Evolutionary conservation across 2,888 invertebrate species (phyloP).

Genomic region (Priocnemis perturbator): DNA sequence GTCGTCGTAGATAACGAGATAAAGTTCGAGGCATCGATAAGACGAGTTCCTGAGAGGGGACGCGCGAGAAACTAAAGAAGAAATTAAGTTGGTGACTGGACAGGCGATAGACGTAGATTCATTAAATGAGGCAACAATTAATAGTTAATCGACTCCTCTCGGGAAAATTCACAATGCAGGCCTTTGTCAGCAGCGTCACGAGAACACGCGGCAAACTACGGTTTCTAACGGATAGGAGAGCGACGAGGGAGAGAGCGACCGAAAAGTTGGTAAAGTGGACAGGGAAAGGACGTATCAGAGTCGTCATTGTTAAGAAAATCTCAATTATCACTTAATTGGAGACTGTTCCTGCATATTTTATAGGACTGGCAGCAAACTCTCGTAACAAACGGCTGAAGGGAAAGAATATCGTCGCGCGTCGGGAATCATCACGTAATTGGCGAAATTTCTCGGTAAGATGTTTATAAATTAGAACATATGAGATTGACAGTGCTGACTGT

Average conservation of each 20-base stretch:
- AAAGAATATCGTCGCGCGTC: too few relatives aligned
- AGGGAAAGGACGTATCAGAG: constrained; percentile 25
- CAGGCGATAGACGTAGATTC: constrained; percentile 33
- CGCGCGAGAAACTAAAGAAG: not conserved
- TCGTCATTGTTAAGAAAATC: constrained; percentile 19
- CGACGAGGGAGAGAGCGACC: constrained; percentile 15
- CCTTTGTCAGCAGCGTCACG: not conserved
- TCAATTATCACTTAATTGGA: not conserved
- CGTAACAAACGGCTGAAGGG: constrained; percentile 12
- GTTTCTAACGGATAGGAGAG: constrained; percentile 1
- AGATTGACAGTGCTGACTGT: constrained; percentile 48
- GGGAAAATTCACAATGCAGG: constrained; percentile 15
- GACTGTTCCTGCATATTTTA: not conserved
- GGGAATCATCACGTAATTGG: too few relatives aligned
- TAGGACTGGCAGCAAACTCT: too few relatives aligned
- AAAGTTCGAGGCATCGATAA: too few relatives aligned
- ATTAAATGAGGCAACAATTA: constrained; percentile 30
- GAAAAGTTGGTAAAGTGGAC: constrained; percentile 13
- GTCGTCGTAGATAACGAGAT: too few relatives aligned
- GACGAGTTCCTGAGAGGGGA: constrained; percentile 5
- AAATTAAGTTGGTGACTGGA: constrained; percentile 20
- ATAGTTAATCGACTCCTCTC: constrained; percentile 36
- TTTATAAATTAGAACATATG: constrained; percentile 48
- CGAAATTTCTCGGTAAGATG: constrained; percentile 14
- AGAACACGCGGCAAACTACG: constrained; percentile 3